Conservation (phyloP, 2,797 vertebrate genomes). For the Sebastes steindachneri region DNA sequence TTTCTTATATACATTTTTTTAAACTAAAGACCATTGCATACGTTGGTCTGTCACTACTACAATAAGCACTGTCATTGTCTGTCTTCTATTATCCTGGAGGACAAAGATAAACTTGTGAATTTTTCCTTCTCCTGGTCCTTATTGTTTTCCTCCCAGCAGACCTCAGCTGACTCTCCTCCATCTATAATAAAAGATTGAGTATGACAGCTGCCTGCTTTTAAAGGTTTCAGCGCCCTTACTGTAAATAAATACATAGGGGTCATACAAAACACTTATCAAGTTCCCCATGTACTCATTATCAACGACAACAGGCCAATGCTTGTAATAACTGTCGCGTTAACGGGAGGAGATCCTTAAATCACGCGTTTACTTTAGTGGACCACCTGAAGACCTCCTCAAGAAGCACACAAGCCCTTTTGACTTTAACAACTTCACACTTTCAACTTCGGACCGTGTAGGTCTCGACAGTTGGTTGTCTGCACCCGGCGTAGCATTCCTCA, state of each 20-base stretch:
- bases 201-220: slow-evolving; percentile 50
- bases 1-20: not conserved
- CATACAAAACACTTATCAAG: slow-evolving; percentile 10
- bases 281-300: not conserved
- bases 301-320: not conserved
- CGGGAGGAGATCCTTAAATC: slow-evolving; percentile 22
- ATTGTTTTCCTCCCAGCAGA: slow-evolving; percentile 30
- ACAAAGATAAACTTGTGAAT: slow-evolving; percentile 67
- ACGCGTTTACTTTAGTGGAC: slow-evolving; percentile 29
- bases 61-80: not conserved
- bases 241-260: slow-evolving; percentile 17
- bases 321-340: slow-evolving; percentile 17
- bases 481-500: slow-evolving; percentile 9
- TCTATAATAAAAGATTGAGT: slow-evolving; percentile 16
- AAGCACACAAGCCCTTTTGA: slow-evolving; percentile 1
- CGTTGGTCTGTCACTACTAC: not conserved
- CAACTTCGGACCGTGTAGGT: not conserved
- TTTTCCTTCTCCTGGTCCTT: slow-evolving; percentile 16
- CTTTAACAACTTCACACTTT: slow-evolving; percentile 46
- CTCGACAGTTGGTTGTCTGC: slow-evolving; percentile 28
- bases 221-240: not conserved
- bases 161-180: slow-evolving; percentile 18
- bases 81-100: too few relatives aligned
- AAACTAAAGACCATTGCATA: not conserved
- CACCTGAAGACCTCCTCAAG: slow-evolving; percentile 54